These are phyloP conservation scores for Sapayoa aenigma DNA, from an alignment of 2,113 vertebrate genomes.

Conservation along the genomic window DNA sequence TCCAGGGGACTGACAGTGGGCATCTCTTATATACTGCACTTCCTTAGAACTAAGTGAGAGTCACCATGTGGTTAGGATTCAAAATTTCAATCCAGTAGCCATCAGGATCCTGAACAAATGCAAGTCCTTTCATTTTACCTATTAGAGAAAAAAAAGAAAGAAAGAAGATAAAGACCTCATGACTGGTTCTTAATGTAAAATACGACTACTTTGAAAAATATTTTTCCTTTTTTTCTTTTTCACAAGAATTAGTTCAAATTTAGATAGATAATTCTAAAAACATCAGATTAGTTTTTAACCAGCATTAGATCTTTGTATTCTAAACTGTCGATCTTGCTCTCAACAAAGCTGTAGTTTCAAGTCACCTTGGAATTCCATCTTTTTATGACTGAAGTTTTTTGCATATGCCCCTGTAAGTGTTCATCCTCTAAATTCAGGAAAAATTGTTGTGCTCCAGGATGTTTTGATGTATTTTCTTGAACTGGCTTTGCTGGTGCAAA, in stretches of 20 bases:
- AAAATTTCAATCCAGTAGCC: conserved; percentile 98
- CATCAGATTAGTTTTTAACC: neutral
- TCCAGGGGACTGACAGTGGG: neutral
- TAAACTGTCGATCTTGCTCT: neutral
- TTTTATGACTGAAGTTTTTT: neutral
- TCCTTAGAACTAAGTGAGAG: conserved; percentile 72
- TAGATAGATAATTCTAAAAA: neutral
- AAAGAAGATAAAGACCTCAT: neutral
- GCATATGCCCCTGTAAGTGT: neutral
- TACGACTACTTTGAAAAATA: neutral
- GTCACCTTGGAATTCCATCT: neutral
- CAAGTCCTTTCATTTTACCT: conserved; percentile 98
- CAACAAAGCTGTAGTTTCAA: neutral
- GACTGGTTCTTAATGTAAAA: neutral
- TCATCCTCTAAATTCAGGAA: neutral
- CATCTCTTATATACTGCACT: neutral
- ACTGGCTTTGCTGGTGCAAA: neutral
- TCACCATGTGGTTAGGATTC: conserved; percentile 89
- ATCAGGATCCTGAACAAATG: conserved; percentile 97
- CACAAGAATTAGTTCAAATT: neutral
- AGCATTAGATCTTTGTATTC: neutral
- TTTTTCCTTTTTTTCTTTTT: neutral
- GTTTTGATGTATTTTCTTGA: neutral
- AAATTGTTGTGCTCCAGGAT: neutral
- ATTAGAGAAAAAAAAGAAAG: neutral